Percentiles rank a stretch among this genome's conserved stretches.
phyloP scores from a whole-genome alignment of 2,797 vertebrate species.

The Borostomias antarcticus region DNA sequence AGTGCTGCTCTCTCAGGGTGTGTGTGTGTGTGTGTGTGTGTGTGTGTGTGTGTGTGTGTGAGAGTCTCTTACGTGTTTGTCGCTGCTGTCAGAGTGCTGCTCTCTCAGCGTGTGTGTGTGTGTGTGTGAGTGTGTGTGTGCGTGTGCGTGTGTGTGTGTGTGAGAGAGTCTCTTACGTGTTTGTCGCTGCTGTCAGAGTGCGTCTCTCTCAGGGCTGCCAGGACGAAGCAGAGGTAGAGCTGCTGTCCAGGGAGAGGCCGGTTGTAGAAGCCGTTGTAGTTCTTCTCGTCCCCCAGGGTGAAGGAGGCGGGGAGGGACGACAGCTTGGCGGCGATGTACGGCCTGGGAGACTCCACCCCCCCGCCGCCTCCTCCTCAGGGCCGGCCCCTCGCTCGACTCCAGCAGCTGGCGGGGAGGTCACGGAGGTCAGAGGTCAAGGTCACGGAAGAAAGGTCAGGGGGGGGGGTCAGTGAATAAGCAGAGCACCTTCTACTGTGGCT shows the following conservation, averaged over 20 bases:
- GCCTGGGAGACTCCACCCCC: slow-evolving; percentile 83
- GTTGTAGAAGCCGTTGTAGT: slow-evolving; percentile 92
- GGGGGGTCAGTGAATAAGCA: slow-evolving; percentile 12
- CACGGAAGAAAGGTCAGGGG: no score
- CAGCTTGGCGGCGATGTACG: slow-evolving; percentile 93
- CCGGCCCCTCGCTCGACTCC: slow-evolving; percentile 81
- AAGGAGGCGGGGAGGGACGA: slow-evolving; percentile 85
- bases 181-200: slow-evolving; percentile 58
- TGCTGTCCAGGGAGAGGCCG: slow-evolving; percentile 85
- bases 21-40: slow-evolving; percentile 33
- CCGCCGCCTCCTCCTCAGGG: slow-evolving; percentile 79
- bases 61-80: slow-evolving; percentile 49
- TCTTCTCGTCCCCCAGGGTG: slow-evolving; percentile 91
- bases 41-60: slow-evolving; percentile 28
- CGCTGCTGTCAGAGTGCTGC: no score
- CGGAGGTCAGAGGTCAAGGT: not conserved
- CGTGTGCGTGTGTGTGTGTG: slow-evolving; percentile 14
- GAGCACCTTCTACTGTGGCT: not conserved
- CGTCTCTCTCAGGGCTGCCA: slow-evolving; percentile 86
- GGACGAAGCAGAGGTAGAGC: slow-evolving; percentile 91
- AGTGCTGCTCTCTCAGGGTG: slow-evolving; percentile 16
- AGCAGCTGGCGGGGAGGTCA: slow-evolving; percentile 81
- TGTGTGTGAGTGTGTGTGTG: not conserved
- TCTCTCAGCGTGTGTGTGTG: no score
- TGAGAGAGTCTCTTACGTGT: slow-evolving; percentile 64